Evolutionary conservation across 2,113 vertebrate genomes (phyloP).

Genomic region (Pseudorasbora parva): DNA sequence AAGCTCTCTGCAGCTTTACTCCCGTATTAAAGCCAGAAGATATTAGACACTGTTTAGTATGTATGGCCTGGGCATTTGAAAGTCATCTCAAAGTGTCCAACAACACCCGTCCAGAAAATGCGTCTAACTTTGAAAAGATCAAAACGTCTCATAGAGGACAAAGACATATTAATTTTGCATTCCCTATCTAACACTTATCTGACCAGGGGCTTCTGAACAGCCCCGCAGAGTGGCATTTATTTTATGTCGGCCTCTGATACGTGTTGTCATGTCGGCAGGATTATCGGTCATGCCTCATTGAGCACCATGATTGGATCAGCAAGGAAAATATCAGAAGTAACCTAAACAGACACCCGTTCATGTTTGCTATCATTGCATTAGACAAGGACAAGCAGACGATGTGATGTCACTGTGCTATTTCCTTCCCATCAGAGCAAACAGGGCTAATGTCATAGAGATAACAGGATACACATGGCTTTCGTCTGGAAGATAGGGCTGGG

Average conservation of each 20-base stretch:
- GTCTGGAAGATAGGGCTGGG: neutral
- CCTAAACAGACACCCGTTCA: conserved; percentile 70
- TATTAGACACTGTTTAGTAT: neutral
- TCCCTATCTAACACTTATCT: conserved; percentile 8
- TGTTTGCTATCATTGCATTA: conserved; percentile 57
- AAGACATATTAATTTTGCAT: conserved; percentile 39
- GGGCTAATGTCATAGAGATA: conserved; percentile 34
- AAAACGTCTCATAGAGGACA: conserved; percentile 15
- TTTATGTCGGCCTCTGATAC: conserved; percentile 54
- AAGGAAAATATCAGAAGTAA: conserved; percentile 70
- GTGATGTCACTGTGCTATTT: conserved; percentile 43
- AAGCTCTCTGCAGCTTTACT: neutral
- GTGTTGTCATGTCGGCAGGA: conserved; percentile 63
- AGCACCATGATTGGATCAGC: conserved; percentile 76
- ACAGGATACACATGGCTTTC: neutral
- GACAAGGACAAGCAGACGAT: conserved; percentile 39
- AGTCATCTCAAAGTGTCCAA: conserved; percentile 35
- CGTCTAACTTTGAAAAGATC: conserved; percentile 30
- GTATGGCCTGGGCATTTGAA: neutral
- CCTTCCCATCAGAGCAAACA: conserved; percentile 11
- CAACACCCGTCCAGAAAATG: neutral
- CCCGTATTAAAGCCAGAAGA: conserved; percentile 9
- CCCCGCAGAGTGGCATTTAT: conserved; percentile 40
- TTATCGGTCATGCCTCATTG: conserved; percentile 73
- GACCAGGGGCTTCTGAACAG: neutral